phyloP scores from a whole-genome alignment of 2,888 invertebrate species.

The Chrysolina americana region DNA sequence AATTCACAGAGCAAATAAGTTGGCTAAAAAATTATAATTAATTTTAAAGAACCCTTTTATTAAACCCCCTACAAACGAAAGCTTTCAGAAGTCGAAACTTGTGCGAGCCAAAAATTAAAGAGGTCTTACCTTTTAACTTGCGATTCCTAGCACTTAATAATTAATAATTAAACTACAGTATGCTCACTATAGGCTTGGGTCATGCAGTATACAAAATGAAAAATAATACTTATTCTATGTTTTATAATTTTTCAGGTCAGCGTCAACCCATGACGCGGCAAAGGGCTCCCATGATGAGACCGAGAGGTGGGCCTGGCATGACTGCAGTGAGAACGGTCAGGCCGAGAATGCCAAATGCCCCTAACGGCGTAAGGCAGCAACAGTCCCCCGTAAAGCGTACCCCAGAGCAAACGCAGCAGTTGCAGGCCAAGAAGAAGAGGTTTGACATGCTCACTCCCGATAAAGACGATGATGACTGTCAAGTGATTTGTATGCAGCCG shows the following conservation, averaged over 20 bases:
- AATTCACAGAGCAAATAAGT: too few species aligned
- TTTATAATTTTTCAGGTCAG: conserved; percentile 46
- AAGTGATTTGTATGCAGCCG: conserved; percentile 82
- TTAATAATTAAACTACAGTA: too few species aligned
- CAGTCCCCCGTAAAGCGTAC: conserved; percentile 58
- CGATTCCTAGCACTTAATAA: too few species aligned
- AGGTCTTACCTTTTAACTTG: too few species aligned
- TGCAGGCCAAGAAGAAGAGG: conserved; percentile 70
- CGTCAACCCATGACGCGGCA: conserved; percentile 52
- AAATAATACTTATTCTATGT: too few species aligned
- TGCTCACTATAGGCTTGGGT: too few species aligned
- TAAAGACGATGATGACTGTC: conserved; percentile 83
- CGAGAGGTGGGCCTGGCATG: conserved; percentile 55
- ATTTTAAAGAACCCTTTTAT: too few species aligned
- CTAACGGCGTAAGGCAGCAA: conserved; percentile 50
- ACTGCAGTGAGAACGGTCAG: conserved; percentile 54
- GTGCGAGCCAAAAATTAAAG: too few species aligned
- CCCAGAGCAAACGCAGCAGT: conserved; percentile 66
- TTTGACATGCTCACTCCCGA: conserved; percentile 78
- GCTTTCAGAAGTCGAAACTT: too few species aligned
- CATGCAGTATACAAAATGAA: too few species aligned
- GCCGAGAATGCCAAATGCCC: conserved; percentile 53
- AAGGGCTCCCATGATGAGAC: conserved; percentile 57
- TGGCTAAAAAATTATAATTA: too few species aligned
- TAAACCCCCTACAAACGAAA: too few species aligned